These are phyloP conservation scores for Hirtodrosophila trivittata DNA, from an alignment of 2,888 invertebrate species.

Conservation along the genomic window DNA sequence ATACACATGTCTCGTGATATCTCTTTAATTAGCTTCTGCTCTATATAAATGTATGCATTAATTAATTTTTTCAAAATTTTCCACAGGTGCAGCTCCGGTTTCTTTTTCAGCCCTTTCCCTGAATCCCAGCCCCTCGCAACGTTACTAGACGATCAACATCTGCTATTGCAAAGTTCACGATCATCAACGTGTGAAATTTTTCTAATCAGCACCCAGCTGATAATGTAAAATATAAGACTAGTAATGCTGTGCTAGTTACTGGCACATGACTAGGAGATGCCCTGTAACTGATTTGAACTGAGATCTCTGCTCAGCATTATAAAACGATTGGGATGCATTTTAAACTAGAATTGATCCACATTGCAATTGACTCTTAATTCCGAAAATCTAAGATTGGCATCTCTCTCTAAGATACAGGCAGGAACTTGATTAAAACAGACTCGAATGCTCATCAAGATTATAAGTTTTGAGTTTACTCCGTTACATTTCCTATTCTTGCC, in stretches of 20 bases:
- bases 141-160: conserved; percentile 37
- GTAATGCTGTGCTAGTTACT: background rate
- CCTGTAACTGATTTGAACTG: background rate
- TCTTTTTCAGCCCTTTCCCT: background rate
- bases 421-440: too few relatives aligned
- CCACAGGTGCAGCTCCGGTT: conserved; percentile 51
- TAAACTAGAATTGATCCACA: too few relatives aligned
- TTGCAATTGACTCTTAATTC: too few relatives aligned
- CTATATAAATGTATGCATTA: conserved; percentile 44
- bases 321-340: too few relatives aligned
- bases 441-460: too few relatives aligned
- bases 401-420: too few relatives aligned
- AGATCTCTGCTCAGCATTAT: too few relatives aligned
- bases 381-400: too few relatives aligned
- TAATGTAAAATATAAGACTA: conserved; percentile 29
- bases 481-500: background rate
- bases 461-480: too few relatives aligned
- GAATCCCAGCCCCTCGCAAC: background rate
- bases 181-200: conserved; percentile 65
- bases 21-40: conserved; percentile 19
- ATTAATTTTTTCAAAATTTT: conserved; percentile 65
- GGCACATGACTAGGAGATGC: background rate
- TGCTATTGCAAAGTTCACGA: conserved; percentile 59
- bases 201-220: conserved; percentile 60
- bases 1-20: conserved; percentile 24